phyloP scores from a whole-genome alignment of 2,888 invertebrate genomes.

The Spisula solida region DNA sequence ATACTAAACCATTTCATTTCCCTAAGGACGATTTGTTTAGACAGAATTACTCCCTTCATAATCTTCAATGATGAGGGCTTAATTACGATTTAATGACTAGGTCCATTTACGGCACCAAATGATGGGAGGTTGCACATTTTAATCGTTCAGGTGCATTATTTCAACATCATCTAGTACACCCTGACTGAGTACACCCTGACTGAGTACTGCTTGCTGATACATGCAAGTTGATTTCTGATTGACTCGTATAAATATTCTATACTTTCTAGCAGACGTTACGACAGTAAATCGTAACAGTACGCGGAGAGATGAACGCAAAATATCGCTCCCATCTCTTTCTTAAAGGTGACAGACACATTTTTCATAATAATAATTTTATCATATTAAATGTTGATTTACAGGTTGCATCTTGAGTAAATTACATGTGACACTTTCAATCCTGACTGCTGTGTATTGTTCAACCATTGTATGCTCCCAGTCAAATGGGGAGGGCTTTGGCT shows the following conservation, averaged over 20 bases:
- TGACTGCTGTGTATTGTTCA: constrained; percentile 42
- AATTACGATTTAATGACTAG: constrained; percentile 55
- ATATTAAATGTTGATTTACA: constrained; percentile 35
- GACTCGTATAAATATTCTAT: constrained; percentile 24
- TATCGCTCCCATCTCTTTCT: constrained; percentile 38
- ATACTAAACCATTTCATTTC: constrained; percentile 44
- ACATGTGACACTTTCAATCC: constrained; percentile 31
- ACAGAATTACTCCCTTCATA: constrained; percentile 48
- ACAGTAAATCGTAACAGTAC: constrained; percentile 41
- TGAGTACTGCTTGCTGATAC: constrained; percentile 7
- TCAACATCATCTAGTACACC: constrained; percentile 29
- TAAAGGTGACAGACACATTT: constrained; percentile 46
- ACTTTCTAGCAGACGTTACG: constrained; percentile 2
- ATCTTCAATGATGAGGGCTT: constrained; percentile 47
- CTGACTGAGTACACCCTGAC: constrained; percentile 2
- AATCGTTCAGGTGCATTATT: constrained; percentile 53
- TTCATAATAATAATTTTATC: constrained; percentile 40
- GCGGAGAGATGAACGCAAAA: constrained; percentile 25
- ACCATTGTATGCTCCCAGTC: constrained; percentile 31
- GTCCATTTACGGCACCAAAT: constrained; percentile 52
- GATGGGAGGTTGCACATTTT: constrained; percentile 54
- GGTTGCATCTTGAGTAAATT: constrained; percentile 34
- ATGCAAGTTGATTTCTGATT: constrained; percentile 20
- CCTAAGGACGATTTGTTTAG: constrained; percentile 51
- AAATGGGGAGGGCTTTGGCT: background rate